A percentile compares a stretch with the other conserved stretches of the same genome.
phyloP scores from a whole-genome alignment of 2,888 invertebrate genomes.

The Cerceris rybyensis region DNA sequence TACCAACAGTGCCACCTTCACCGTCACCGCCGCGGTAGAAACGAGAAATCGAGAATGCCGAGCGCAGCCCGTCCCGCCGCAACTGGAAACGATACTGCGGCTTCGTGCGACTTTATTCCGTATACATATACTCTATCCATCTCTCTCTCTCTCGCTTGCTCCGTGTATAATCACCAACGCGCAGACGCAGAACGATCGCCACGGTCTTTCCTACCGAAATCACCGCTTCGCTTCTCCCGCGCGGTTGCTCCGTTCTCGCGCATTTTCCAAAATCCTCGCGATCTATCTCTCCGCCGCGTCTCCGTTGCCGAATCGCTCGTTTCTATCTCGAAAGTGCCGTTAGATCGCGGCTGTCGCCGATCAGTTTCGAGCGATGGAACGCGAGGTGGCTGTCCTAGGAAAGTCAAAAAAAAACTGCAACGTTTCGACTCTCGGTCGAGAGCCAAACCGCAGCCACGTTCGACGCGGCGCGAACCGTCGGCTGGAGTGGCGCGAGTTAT shows the following conservation, averaged over 20 bases:
- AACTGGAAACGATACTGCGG: slow-evolving; percentile 76
- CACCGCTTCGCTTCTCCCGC: background rate
- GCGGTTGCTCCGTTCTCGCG: background rate
- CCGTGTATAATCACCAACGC: slow-evolving; percentile 47
- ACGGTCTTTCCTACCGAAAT: background rate
- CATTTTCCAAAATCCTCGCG: background rate
- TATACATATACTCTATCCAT: background rate
- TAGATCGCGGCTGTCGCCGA: too few relatives aligned
- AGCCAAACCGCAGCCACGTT: too few relatives aligned
- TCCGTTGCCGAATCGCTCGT: too few relatives aligned
- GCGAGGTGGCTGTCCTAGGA: too few relatives aligned
- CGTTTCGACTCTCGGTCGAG: too few relatives aligned
- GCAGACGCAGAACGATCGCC: slow-evolving; percentile 58
- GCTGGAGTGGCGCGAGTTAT: too few relatives aligned
- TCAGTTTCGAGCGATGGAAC: too few relatives aligned
- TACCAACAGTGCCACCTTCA: slow-evolving; percentile 23
- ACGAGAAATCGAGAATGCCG: slow-evolving; percentile 9
- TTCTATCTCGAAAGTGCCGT: too few relatives aligned
- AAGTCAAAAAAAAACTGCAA: too few relatives aligned
- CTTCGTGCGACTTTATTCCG: slow-evolving; percentile 57
- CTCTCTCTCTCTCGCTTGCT: slow-evolving; percentile 8
- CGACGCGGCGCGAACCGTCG: too few relatives aligned
- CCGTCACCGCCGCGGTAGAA: background rate
- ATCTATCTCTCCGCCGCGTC: too few relatives aligned
- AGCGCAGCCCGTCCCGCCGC: slow-evolving; percentile 43